Evolutionary conservation across 2,888 invertebrate genomes (phyloP).

Genomic region (Pachliopta kotzebuea): DNA sequence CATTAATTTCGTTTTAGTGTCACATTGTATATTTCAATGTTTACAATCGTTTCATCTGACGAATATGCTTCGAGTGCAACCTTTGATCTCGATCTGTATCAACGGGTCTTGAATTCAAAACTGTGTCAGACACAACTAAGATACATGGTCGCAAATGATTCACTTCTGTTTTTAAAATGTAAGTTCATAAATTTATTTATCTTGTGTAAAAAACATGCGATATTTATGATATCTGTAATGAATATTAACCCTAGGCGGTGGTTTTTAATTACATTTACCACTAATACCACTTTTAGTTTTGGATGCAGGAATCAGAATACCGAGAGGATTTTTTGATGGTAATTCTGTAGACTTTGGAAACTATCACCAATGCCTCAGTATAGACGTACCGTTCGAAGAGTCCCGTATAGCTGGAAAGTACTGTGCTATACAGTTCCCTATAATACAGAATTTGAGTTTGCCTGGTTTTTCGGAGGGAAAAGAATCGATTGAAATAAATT

Average conservation of each 20-base stretch:
- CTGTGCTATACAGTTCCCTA: constrained; percentile 44
- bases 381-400: constrained; percentile 35
- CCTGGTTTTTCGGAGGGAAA: constrained; percentile 22
- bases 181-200: background rate
- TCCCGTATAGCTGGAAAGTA: constrained; percentile 49
- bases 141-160: background rate
- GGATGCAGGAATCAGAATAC: constrained; percentile 46
- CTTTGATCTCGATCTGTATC: constrained; percentile 39
- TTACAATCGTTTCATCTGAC: background rate
- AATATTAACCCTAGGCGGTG: too few relatives aligned
- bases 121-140: constrained; percentile 51
- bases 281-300: constrained; percentile 36
- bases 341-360: constrained; percentile 45
- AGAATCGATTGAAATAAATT: background rate
- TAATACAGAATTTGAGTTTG: constrained; percentile 18
- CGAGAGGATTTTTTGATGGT: constrained; percentile 42
- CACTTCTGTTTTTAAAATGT: background rate
- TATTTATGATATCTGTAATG: too few relatives aligned
- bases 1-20: background rate
- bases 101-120: constrained; percentile 52
- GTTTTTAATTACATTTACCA: too few relatives aligned
- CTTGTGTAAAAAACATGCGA: too few relatives aligned
- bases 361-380: constrained; percentile 47
- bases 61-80: background rate
- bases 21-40: background rate